Percentiles rank a stretch among this genome's conserved stretches.
Conservation (phyloP, 2,113 vertebrate species). For the Acanthochromis polyacanthus region DNA sequence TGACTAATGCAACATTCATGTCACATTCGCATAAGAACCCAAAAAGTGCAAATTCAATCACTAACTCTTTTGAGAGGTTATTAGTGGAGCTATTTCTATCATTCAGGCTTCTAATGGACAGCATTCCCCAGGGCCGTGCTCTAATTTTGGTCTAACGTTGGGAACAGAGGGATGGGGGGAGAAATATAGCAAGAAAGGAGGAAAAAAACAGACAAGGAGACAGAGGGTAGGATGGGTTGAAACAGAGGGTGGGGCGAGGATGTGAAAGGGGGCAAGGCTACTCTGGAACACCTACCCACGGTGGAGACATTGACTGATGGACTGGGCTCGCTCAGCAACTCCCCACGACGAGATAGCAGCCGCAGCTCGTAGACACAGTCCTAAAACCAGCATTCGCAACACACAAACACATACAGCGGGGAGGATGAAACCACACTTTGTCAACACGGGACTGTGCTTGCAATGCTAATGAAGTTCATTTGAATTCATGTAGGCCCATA, state of each 20-base stretch:
- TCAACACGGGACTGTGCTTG: conserved; percentile 76
- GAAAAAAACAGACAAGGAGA: conserved; percentile 14
- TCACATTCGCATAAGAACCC: conserved; percentile 49
- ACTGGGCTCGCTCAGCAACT: conserved; percentile 93
- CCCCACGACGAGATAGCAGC: conserved; percentile 91
- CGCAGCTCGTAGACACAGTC: conserved; percentile 93
- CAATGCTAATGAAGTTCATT: conserved; percentile 82
- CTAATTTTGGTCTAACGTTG: conserved; percentile 59
- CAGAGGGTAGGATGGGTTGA: conserved; percentile 18
- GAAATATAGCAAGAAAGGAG: conserved; percentile 11
- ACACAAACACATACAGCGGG: conserved; percentile 42
- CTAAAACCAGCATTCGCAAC: conserved; percentile 72
- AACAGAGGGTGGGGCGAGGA: conserved; percentile 29
- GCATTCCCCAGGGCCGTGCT: conserved; percentile 61
- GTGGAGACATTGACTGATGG: conserved; percentile 94
- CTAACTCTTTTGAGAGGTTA: conserved; percentile 55
- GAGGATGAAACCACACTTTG: conserved; percentile 81
- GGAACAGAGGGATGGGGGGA: conserved; percentile 35
- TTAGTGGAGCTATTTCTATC: conserved; percentile 68
- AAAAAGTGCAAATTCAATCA: conserved; percentile 39
- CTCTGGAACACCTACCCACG: conserved; percentile 84
- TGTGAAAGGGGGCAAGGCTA: conserved; percentile 45
- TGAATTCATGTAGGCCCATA: conserved; percentile 72
- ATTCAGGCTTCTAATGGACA: conserved; percentile 66
- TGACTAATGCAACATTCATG: conserved; percentile 65